phyloP scores from a whole-genome alignment of 1,140 invertebrate genomes.

The Pomacea maculata region DNA sequence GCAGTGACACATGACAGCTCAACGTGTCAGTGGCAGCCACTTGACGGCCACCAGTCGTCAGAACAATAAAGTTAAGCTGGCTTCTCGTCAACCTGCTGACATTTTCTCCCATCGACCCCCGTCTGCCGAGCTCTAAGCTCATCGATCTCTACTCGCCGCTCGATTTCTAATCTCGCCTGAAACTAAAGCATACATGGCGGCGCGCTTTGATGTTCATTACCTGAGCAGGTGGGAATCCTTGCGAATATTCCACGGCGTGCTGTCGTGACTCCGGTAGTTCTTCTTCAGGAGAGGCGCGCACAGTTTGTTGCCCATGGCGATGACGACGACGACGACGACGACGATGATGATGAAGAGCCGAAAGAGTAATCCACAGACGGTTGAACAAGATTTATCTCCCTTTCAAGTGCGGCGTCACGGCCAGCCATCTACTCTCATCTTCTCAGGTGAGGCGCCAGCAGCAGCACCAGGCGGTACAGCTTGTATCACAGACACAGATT shows the following conservation, averaged over 20 bases:
- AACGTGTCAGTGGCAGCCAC: not conserved
- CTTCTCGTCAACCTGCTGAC: not conserved
- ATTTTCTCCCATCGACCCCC: not conserved
- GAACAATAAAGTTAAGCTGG: not conserved
- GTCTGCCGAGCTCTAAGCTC: no score
- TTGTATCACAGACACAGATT: not conserved
- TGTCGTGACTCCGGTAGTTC: slow-evolving; percentile 92
- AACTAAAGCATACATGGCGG: not conserved
- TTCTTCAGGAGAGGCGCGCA: slow-evolving; percentile 93
- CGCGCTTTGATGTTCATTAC: slow-evolving; percentile 67
- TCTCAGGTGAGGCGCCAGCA: not conserved
- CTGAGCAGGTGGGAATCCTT: slow-evolving; percentile 81
- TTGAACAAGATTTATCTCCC: not conserved
- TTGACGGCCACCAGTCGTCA: not conserved
- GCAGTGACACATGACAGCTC: not conserved
- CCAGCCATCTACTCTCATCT: not conserved
- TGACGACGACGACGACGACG: no score
- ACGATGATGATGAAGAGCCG: not conserved
- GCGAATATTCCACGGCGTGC: slow-evolving; percentile 69
- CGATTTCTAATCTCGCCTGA: not conserved
- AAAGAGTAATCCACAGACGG: not conserved
- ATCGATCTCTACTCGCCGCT: no score
- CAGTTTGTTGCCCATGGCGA: slow-evolving; percentile 90
- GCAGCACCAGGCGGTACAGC: not conserved
- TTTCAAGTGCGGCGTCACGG: no score